phyloP scores from a whole-genome alignment of 1,140 invertebrate genomes.

The Drosophila biarmipes region DNA sequence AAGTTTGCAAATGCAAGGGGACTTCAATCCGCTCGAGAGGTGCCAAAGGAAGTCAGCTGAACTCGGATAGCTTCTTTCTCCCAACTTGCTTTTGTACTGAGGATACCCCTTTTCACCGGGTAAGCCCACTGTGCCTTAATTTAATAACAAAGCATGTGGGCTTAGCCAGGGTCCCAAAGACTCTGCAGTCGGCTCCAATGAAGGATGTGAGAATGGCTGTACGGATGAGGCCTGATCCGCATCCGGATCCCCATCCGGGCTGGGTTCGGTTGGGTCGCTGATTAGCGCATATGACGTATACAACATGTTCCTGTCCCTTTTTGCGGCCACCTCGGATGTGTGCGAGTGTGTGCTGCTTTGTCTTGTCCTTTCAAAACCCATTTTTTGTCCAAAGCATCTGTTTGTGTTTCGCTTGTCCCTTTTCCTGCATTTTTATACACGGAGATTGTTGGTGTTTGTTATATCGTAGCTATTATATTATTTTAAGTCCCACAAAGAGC shows the following conservation, averaged over 20 bases:
- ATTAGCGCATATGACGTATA: constrained; percentile 72
- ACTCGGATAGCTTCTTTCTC: too few relatives aligned
- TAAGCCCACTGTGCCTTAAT: constrained; percentile 8
- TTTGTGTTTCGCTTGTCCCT: constrained; percentile 27
- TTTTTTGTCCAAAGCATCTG: constrained; percentile 40
- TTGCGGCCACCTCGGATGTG: constrained; percentile 17
- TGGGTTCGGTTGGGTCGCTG: constrained; percentile 23
- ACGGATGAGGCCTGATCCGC: constrained; percentile 2
- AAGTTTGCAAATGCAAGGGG: too few relatives aligned
- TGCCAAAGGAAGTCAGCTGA: too few relatives aligned
- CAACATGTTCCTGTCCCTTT: constrained; percentile 49
- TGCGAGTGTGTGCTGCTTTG: constrained; percentile 30
- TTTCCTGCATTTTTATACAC: constrained; percentile 21
- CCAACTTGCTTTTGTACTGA: too few relatives aligned
- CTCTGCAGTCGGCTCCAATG: not conserved
- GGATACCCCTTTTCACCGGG: not conserved
- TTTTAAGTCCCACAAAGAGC: constrained; percentile 72
- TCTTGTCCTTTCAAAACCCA: constrained; percentile 44
- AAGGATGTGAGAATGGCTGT: constrained; percentile 9
- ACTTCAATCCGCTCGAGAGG: too few relatives aligned
- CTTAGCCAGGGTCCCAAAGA: constrained; percentile 15
- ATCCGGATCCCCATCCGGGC: not conserved
- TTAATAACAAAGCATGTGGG: not conserved
- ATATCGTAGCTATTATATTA: constrained; percentile 69
- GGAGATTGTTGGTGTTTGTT: constrained; percentile 41